Conservation (phyloP, 2,888 invertebrate genomes). For the Oligia latruncula region DNA sequence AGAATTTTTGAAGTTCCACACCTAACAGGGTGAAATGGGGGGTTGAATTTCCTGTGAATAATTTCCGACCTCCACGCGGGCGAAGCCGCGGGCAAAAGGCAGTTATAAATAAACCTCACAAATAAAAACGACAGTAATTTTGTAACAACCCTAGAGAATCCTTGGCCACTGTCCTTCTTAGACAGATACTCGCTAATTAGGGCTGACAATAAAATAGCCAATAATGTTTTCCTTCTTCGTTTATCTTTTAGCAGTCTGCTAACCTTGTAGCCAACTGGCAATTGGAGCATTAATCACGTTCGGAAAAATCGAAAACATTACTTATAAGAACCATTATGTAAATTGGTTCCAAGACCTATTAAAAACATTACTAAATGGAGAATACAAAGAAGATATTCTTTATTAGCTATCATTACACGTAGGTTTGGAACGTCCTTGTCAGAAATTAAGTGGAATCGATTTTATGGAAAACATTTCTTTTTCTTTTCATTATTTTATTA, state of each 20-base stretch:
- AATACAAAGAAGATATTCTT: constrained; percentile 22
- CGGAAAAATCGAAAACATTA: background rate
- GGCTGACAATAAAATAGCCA: background rate
- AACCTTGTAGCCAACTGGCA: background rate
- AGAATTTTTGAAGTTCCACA: too few species aligned
- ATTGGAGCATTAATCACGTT: background rate
- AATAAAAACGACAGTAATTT: background rate
- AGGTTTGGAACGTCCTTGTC: constrained; percentile 44
- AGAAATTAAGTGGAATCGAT: constrained; percentile 48
- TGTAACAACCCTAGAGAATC: background rate
- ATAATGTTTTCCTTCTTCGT: background rate
- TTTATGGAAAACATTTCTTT: constrained; percentile 16
- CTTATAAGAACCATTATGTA: background rate
- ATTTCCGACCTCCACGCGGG: too few species aligned
- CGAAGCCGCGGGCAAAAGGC: too few species aligned
- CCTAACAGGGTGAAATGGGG: too few species aligned
- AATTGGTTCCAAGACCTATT: constrained; percentile 16
- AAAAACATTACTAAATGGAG: constrained; percentile 4
- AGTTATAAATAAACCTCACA: background rate
- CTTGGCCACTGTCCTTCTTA: background rate
- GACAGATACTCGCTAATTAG: background rate
- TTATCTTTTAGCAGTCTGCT: background rate
- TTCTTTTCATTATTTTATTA: constrained; percentile 11
- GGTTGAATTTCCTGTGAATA: too few species aligned
- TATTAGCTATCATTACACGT: constrained; percentile 39